Conservation (phyloP, 2,888 invertebrate genomes). For the Rhyacophila evoluta region DNA sequence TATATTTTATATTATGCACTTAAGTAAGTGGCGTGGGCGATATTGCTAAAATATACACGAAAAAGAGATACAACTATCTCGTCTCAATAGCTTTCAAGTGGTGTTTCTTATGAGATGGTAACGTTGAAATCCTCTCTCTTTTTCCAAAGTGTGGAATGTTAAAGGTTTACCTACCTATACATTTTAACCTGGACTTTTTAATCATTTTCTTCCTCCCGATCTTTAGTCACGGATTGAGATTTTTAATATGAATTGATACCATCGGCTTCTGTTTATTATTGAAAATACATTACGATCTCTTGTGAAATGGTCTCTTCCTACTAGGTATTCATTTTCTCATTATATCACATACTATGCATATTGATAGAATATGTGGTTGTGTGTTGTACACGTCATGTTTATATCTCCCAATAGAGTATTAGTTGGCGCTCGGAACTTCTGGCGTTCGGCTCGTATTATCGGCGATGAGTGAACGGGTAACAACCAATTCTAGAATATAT, state of each 20-base stretch:
- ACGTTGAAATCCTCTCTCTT: constrained; percentile 21
- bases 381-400: no score
- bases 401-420: no score
- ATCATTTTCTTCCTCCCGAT: neutral
- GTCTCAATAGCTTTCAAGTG: neutral
- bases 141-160: neutral
- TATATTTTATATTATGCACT: neutral
- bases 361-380: no score
- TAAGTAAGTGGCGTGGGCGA: neutral
- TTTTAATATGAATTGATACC: constrained; percentile 7
- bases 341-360: no score
- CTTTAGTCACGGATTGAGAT: constrained; percentile 17
- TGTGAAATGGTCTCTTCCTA: neutral
- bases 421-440: no score
- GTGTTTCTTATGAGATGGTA: constrained; percentile 2
- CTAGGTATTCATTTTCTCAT: no score
- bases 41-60: constrained; percentile 7
- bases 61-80: constrained; percentile 12
- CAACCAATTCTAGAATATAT: no score
- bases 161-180: constrained; percentile 9
- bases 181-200: neutral
- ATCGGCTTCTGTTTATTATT: constrained; percentile 14
- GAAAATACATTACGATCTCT: neutral
- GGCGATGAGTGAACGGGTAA: no score
- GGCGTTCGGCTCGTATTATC: no score